Base-by-base conservation (phyloP, 1,140 invertebrate genomes). In the Berghia stephanieae region DNA sequence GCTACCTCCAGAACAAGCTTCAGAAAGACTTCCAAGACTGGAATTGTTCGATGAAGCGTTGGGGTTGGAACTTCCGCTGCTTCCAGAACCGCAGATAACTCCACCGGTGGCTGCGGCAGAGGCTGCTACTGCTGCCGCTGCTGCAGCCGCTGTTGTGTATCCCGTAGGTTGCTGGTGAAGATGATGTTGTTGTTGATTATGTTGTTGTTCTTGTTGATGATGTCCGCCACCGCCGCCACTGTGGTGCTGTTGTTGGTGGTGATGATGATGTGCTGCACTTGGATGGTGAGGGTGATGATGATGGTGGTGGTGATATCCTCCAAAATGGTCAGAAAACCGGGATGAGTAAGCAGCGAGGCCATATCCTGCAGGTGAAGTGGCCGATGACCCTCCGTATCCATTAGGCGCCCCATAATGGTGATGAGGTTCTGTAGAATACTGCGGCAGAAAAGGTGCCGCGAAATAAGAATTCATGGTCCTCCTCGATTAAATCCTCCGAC, bases 391-490 rank as follows among this genome's bases (percentile, higher is more conserved):
- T 69, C 81, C 79, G 60, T 85, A 85, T 74, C 83, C 82, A 81
- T 84, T 85, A 52, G 79, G 77, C 38, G 79, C 70, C n/a, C n/a
- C n/a, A n/a, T n/a, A n/a, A n/a, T n/a, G n/a, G 78, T 84, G 81
- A 70, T 78, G 80, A 72, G 81, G 82, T 66, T 85, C 84, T 57
- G 81, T 79, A n/a, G 84, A 84, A 83, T 85, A 85, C 80, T 85
- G 84, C 55, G 84, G 83, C 78, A 85, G 82, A 79, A 85, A 82
- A 77, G 84, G 82, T 2, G 84, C 81, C 70, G 84, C 80, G 79
- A 84, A 85, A 70, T 85, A 85, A 16, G 84, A 85, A 80, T 85
- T 85, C 84, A 85, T 85, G 80, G 81, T 83, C 78, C 75, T 55
- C n/a, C n/a, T 73, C 78, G 82, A 63, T 67, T 76, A 81, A 83